phyloP scores from a whole-genome alignment of 2,888 invertebrate species.

The Drosophila paranaensis region DNA sequence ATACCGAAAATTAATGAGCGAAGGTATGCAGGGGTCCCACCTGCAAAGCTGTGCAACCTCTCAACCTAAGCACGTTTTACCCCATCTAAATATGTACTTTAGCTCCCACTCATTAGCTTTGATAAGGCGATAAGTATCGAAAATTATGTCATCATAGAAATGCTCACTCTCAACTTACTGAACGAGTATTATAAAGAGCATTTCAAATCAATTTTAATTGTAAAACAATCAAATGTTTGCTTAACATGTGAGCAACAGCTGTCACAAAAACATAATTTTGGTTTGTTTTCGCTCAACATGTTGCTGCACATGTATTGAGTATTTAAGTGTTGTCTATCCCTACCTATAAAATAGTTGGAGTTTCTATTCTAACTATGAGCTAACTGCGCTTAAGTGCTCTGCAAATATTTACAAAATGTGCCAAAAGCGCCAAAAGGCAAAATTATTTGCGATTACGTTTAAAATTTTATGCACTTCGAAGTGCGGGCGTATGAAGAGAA shows the following conservation, averaged over 20 bases:
- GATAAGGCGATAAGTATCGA: too few relatives aligned
- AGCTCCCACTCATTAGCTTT: too few relatives aligned
- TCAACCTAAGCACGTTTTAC: too few relatives aligned
- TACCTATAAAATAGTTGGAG: not conserved
- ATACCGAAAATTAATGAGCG: too few relatives aligned
- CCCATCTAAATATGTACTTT: too few relatives aligned
- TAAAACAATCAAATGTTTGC: slow-evolving; percentile 41
- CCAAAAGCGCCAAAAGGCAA: slow-evolving; percentile 48
- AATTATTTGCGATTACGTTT: slow-evolving; percentile 56
- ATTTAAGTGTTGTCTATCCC: not conserved
- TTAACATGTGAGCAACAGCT: slow-evolving; percentile 14
- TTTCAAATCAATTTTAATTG: slow-evolving; percentile 51
- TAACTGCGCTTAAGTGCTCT: slow-evolving; percentile 32
- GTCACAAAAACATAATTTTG: not conserved
- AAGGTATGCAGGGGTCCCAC: too few relatives aligned
- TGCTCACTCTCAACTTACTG: too few relatives aligned
- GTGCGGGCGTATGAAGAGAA: not conserved
- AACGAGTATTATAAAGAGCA: slow-evolving; percentile 1
- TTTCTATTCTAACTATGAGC: slow-evolving; percentile 2
- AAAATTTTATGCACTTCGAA: slow-evolving; percentile 23
- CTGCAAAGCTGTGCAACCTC: too few relatives aligned
- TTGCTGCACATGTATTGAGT: not conserved
- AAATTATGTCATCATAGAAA: too few relatives aligned
- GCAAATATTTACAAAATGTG: slow-evolving; percentile 58
- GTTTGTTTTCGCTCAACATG: not conserved